phyloP scores from a whole-genome alignment of 1,140 invertebrate species.

The Dysdera silvatica region DNA sequence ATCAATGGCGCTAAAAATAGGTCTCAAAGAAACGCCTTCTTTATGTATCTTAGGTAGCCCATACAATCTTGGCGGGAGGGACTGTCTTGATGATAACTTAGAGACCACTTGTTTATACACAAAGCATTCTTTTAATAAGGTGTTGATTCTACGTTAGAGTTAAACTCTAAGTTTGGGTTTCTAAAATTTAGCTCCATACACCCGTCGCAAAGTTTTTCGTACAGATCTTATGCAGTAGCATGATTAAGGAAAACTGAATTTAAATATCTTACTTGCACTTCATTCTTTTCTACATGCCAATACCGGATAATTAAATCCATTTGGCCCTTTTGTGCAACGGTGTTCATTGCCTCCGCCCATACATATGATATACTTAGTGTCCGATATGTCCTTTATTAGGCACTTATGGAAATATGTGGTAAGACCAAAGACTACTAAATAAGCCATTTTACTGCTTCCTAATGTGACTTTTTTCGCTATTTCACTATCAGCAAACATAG shows the following conservation, averaged over 20 bases:
- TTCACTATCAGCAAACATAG: neutral
- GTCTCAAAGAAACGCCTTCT: no score
- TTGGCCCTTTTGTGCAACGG: constrained; percentile 1
- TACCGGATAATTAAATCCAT: constrained; percentile 6
- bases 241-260: neutral
- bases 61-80: no score
- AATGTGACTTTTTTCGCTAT: neutral
- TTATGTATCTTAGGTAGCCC: no score
- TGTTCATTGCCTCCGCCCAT: constrained; percentile 13
- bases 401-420: no score
- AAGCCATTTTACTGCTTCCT: neutral
- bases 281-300: neutral
- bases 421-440: neutral
- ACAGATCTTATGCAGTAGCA: neutral
- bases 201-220: neutral
- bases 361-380: neutral
- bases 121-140: no score
- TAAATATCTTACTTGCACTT: neutral
- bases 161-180: no score
- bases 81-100: no score
- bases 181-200: neutral
- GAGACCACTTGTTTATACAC: no score
- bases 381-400: neutral
- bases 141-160: no score
- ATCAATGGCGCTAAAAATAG: no score